Evolutionary conservation across 2,797 vertebrate species (phyloP).

Genomic region (Phrynocephalus guinanensis): DNA sequence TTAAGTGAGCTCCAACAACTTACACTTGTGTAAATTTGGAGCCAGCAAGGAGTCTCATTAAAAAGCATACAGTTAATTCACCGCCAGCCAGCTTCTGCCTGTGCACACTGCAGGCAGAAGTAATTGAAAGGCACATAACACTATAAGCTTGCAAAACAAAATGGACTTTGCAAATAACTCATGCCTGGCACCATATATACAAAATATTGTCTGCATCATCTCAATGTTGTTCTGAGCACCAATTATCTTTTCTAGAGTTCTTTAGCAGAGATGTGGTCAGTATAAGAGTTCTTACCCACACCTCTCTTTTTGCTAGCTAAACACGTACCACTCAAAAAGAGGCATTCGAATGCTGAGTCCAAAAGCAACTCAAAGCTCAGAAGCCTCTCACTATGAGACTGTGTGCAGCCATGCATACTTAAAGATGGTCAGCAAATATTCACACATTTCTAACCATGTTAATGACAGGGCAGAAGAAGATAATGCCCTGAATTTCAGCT

Average conservation of each 20-base stretch:
- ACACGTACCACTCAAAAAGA: neutral
- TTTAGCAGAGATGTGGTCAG: neutral
- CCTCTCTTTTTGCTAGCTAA: neutral
- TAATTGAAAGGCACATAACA: neutral
- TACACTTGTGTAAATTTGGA: neutral
- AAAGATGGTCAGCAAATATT: neutral
- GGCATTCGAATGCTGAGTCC: neutral
- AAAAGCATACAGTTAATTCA: neutral
- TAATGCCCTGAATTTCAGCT: neutral
- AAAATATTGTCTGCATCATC: neutral
- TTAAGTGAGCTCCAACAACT: neutral
- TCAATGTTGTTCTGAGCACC: slow-evolving; percentile 2
- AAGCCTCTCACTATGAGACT: neutral
- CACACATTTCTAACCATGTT: slow-evolving; percentile 12
- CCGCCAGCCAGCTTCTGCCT: neutral
- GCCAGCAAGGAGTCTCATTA: neutral
- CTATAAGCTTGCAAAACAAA: neutral
- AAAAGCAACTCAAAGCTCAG: neutral
- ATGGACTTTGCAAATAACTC: neutral
- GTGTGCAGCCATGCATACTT: neutral
- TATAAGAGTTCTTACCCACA: neutral
- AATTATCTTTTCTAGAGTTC: neutral
- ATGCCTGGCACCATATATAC: neutral
- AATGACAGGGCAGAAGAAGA: slow-evolving; percentile 3
- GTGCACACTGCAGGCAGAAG: neutral